Evolutionary conservation across 2,888 invertebrate genomes (phyloP), one percentile per base, ranked within the genome.

Genomic region (Conops quadrifasciatus): DNA sequence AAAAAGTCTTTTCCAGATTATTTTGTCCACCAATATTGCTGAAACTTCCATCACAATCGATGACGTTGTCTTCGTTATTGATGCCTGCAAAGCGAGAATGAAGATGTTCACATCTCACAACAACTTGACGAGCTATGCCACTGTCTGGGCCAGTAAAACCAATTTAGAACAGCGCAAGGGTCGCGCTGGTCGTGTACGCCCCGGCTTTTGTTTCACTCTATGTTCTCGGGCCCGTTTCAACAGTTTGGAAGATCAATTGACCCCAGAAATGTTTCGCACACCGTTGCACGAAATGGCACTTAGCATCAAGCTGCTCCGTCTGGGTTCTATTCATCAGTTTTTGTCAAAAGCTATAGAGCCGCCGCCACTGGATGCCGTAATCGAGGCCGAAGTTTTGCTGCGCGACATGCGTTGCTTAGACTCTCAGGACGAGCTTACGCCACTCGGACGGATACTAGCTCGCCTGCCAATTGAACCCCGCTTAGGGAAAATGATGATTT

Each of bases 1-100:
- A 5, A 3, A 2, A 58, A 21, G 67, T 70, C 65, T 56, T 70
- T 83, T 86, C 0, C 84, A 93, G 93, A 93, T 98, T 70, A 98
- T 99, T 80, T 87, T 99, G 19, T 93, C 98, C 0, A 99, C 99
- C 2, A 99, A 99, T 85, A 98, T 99, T 81, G 98, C 98, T 0
- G 99, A 99, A 87, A 96, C 98, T 0, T 97, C 97, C 7, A 95
- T 99, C 77, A 99, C 98, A 0, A 99, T 99, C 77, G 94, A 99
- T 85, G 99, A 99, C 82, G 96, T 99, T 2, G 97, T 98, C 1
- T 98, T 93, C 86, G 98, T 99, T 0, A 94, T 99, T 73, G 98
- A 99, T 84, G 94, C 94, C 58, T 97, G 98, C 88, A 97, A 98
- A 86, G 94, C 96, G 0, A 97, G 98, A 84, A 95, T 98, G 91